These are phyloP conservation scores for Pampusana beccarii DNA, from an alignment of 2,113 vertebrate genomes.

Conservation along the genomic window DNA sequence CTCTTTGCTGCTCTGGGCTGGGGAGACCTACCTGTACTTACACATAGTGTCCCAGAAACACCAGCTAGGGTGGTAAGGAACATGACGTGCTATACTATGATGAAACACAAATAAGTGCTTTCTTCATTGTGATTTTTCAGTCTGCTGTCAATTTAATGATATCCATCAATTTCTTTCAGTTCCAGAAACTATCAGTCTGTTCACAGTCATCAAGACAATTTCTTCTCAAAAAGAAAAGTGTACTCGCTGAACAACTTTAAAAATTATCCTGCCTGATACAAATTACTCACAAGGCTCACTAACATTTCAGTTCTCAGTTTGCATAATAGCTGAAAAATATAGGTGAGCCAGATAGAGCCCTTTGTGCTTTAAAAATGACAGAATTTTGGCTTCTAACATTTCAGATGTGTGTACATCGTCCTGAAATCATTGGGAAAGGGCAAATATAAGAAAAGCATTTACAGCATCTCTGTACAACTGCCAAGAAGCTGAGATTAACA, in stretches of 20 bases:
- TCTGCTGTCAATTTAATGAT: conserved; percentile 67
- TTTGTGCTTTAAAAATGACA: conserved; percentile 42
- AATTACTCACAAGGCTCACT: conserved; percentile 69
- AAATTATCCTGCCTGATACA: conserved; percentile 51
- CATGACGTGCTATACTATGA: conserved; percentile 53
- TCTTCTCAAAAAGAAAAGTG: conserved; percentile 64
- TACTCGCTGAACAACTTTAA: conserved; percentile 51
- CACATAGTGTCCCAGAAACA: neutral
- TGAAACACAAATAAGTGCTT: conserved; percentile 65
- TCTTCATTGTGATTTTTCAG: conserved; percentile 65
- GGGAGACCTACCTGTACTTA: neutral
- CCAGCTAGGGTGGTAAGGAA: conserved; percentile 46
- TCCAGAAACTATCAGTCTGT: conserved; percentile 41
- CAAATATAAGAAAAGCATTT: neutral
- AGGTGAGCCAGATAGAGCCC: conserved; percentile 49
- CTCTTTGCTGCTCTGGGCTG: neutral
- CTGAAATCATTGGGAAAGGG: conserved; percentile 30
- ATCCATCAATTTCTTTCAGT: conserved; percentile 60
- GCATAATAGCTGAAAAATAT: conserved; percentile 66
- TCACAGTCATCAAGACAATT: conserved; percentile 64
- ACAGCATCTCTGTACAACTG: neutral
- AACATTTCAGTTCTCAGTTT: conserved; percentile 65
- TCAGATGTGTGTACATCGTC: neutral
- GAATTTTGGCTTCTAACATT: conserved; percentile 45
- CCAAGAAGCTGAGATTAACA: neutral